Base-by-base conservation (phyloP, 2,888 invertebrate genomes). In the Camponotus fellah region DNA sequence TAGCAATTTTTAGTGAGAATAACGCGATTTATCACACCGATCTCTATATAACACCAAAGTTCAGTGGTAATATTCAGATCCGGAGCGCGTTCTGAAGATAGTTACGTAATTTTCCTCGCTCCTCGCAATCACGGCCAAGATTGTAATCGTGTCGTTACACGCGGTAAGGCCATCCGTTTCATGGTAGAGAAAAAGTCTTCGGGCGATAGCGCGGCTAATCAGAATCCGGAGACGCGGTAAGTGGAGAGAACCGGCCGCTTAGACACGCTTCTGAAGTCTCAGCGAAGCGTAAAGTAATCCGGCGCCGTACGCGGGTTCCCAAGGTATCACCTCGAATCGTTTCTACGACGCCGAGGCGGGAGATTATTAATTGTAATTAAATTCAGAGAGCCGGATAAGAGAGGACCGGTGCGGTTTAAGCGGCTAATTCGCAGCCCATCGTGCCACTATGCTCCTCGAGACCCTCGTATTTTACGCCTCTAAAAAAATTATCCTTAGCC, bases 301-400 rank as follows among this genome's bases (percentile, higher is more conserved):
- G 86, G 86, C 86, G 84, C 91, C 82, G 89, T 89, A 87, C 89
- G 91, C 91, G 90, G 88, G 90, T 92, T 92, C 90, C 91, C 92
- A 90, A 90, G 92, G 91, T 90, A 88, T 91, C 90, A 86, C 91
- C 91, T 89, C 75, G 87, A 89, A 89, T 91, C 90, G 88, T 86
- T 87, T 83, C 90, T 88, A 89, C 88, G 87, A 89, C 89, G 88
- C 83, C 75, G 79, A 64, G 88, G 88, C 86, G 81, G 81, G 83
- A 90, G 92, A 91, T 92, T 93, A 93, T 92, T 92, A 93, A 93
- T 93, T 92, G 91, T 93, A 93, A 93, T 93, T 93, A 93, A 93
- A 93, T 93, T 93, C 92, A 90, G 87, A 90, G 89, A 89, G 87
- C 87, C 84, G 89, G 87, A 91, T 91, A 88, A 89, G 90, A 88